Evolutionary conservation across 2,797 vertebrate genomes (phyloP).

Genomic region (Xiphorhynchus erythropygius): DNA sequence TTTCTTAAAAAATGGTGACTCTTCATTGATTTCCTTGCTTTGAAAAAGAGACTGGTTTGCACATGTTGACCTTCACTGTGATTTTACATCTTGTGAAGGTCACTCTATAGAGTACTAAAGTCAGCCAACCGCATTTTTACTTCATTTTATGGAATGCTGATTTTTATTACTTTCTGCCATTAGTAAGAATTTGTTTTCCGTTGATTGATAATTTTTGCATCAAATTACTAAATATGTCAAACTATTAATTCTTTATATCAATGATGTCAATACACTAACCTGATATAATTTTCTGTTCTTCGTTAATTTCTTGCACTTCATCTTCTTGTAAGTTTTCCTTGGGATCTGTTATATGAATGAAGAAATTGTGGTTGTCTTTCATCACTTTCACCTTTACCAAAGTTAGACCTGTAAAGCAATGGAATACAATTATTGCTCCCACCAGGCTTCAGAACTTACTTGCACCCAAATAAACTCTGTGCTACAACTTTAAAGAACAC

Average conservation of each 20-base stretch:
- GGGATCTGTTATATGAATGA: constrained; percentile 83
- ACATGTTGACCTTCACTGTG: background rate
- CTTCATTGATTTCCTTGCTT: background rate
- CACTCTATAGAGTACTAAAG: background rate
- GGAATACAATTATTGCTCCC: background rate
- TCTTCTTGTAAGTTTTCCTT: constrained; percentile 34
- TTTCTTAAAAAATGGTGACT: background rate
- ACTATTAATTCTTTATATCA: background rate
- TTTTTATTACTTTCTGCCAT: background rate
- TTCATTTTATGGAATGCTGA: background rate
- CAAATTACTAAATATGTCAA: background rate
- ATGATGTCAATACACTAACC: constrained; percentile 23
- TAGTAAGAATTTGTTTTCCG: background rate
- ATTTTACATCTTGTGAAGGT: background rate
- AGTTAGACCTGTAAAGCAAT: constrained; percentile 77
- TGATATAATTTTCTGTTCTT: background rate
- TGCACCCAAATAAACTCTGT: background rate
- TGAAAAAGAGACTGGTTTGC: background rate
- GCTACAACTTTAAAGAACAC: background rate
- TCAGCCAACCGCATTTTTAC: background rate
- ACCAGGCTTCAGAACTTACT: background rate
- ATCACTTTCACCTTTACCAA: constrained; percentile 84
- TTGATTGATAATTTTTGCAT: background rate
- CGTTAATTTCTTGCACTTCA: constrained; percentile 4
- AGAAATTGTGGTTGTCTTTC: constrained; percentile 90